Base-by-base conservation (phyloP, 2,797 vertebrate species). In the Myripristis jacobus region DNA sequence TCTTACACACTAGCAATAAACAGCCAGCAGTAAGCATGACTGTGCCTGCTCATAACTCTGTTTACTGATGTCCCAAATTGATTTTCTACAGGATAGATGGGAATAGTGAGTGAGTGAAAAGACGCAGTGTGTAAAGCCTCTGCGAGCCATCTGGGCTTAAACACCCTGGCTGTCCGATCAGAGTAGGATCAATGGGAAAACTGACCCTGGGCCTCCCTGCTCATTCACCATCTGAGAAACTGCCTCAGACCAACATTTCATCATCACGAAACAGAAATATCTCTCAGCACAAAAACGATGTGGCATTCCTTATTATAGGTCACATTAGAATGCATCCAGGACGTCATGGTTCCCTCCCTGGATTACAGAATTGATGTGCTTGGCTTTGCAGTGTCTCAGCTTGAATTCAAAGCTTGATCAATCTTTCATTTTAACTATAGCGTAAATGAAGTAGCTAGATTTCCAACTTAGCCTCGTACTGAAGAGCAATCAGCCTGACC, bases 1-100 rank as follows among this genome's bases (percentile, higher is more conserved):
- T 75, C 70, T 61, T 55, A 64, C 65, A 81, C 80, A 44, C 70
- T 58, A 16, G 64, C 79, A 80, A 77, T 79, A 85, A 86, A 85
- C 80, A 76, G 67, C 60, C 72, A 61, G 75, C 82, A 72, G 77
- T 73, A 64, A 86, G 82, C 76, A 73, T 29, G 55, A 73, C 74
- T 66, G 65, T 64, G 66, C 69, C 43, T 43, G 81, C 81, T 84
- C 76, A 78, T 89, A 79, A 83, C 72, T 89, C 77, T 83, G 77
- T 80, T 89, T 82, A 74, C 80, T 47, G 19, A 79, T 78, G 71
- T 72, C 66, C 55, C 10, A 50, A 61, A 90, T 88, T 77, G 90
- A 91, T 90, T 90, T 83, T 60, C 58, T 74, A 56, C 77, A 68
- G 53, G 58, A 72, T 52, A 66, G 77, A 84, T 74, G 70, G 56